Conservation (phyloP, 2,797 vertebrate genomes). For the Lutjanus campechanus region DNA sequence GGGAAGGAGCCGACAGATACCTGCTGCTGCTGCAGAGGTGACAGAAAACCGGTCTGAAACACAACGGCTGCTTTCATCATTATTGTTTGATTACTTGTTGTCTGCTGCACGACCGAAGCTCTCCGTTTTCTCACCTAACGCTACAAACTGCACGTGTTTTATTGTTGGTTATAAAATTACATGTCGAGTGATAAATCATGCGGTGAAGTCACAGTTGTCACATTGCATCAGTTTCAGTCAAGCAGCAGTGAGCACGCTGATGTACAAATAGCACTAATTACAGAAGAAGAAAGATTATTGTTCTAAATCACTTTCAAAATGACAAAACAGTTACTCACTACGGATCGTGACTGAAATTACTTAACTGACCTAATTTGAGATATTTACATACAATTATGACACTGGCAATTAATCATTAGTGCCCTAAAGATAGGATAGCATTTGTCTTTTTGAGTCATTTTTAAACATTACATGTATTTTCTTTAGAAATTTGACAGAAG, state of each 20-base stretch:
- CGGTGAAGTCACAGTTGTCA: constrained; percentile 40
- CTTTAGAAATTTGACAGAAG: too few species aligned
- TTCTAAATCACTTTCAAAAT: not conserved
- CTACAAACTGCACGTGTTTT: not conserved
- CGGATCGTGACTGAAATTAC: not conserved
- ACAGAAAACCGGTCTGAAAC: constrained; percentile 5
- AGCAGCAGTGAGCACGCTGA: constrained; percentile 1
- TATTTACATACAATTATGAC: not conserved
- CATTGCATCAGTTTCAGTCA: constrained; percentile 20
- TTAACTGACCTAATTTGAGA: not conserved
- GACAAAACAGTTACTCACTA: not conserved
- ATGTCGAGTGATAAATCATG: constrained; percentile 43
- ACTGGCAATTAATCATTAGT: not conserved
- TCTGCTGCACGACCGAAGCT: constrained; percentile 3
- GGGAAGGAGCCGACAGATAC: not conserved
- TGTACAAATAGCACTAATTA: constrained; percentile 23
- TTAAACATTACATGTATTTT: too few species aligned
- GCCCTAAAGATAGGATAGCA: not conserved
- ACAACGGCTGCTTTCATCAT: not conserved
- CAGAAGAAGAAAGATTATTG: not conserved
- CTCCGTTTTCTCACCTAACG: not conserved
- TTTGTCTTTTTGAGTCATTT: too few species aligned
- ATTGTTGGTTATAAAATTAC: constrained; percentile 24
- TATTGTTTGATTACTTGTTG: constrained; percentile 6
- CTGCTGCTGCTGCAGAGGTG: constrained; percentile 24